These are phyloP conservation scores for Babyrousa celebensis DNA, from an alignment of 2,797 vertebrate species.

Conservation along the genomic window DNA sequence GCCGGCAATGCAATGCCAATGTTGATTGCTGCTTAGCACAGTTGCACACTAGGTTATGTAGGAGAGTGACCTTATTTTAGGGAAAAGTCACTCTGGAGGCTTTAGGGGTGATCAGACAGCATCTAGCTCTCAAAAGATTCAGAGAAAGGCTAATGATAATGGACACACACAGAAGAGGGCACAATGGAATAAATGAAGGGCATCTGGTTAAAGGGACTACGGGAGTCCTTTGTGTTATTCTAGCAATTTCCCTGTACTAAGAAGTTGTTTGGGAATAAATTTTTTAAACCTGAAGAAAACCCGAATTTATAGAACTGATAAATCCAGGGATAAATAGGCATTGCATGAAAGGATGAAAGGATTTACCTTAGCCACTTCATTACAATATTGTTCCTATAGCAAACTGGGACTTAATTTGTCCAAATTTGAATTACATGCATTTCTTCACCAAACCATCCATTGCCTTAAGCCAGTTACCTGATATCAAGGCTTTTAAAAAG, in stretches of 20 bases:
- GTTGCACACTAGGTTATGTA: background rate
- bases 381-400: constrained; percentile 45
- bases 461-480: constrained; percentile 46
- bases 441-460: constrained; percentile 44
- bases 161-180: background rate
- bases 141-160: constrained; percentile 60
- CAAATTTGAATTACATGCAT: constrained; percentile 45
- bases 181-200: constrained; percentile 21
- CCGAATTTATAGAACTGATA: constrained; percentile 64
- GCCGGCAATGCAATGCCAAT: background rate
- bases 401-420: constrained; percentile 62
- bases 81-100: background rate
- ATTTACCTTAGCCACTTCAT: background rate
- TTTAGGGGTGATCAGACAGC: background rate
- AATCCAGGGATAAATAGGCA: constrained; percentile 48
- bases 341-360: background rate
- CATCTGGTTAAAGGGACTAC: background rate
- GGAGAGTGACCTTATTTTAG: background rate
- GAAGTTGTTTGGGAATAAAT: constrained; percentile 68
- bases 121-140: constrained; percentile 53
- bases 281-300: constrained; percentile 21
- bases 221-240: background rate
- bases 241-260: background rate
- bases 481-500: background rate
- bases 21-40: background rate